These are phyloP conservation scores for Drosophila pegasa DNA, from an alignment of 2,888 invertebrate species.

Conservation along the genomic window DNA sequence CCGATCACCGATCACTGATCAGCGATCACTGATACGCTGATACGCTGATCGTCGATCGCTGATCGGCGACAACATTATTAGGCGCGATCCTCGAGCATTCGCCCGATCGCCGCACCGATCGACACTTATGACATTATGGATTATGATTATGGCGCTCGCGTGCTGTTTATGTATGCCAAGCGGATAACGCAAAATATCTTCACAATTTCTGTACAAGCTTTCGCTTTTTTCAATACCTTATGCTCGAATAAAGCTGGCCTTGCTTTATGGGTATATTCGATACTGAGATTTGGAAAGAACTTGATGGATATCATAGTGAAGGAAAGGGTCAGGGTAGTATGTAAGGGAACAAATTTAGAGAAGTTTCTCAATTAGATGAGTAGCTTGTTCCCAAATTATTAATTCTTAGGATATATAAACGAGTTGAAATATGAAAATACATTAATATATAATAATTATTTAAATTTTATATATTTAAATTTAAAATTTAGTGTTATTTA, in stretches of 20 bases:
- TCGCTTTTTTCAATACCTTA: slow-evolving; percentile 55
- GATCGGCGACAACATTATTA: slow-evolving; percentile 73
- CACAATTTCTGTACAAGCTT: slow-evolving; percentile 39
- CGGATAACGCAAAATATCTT: slow-evolving; percentile 61
- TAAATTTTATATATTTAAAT: too few species aligned
- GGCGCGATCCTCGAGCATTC: slow-evolving; percentile 58
- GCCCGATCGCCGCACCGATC: slow-evolving; percentile 61
- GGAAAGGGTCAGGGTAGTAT: background rate
- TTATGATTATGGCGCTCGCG: slow-evolving; percentile 77
- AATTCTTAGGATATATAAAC: too few species aligned
- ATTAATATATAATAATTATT: too few species aligned
- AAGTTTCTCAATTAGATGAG: too few species aligned
- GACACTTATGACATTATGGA: slow-evolving; percentile 78
- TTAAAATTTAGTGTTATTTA: too few species aligned
- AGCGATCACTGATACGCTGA: slow-evolving; percentile 34
- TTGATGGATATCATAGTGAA: too few species aligned
- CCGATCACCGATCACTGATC: slow-evolving; percentile 31
- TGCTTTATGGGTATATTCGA: background rate
- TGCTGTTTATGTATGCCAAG: slow-evolving; percentile 76
- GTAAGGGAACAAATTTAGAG: too few species aligned
- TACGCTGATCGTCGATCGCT: slow-evolving; percentile 26
- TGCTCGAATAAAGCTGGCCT: background rate
- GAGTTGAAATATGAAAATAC: too few species aligned
- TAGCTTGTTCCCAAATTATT: too few species aligned
- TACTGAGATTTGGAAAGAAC: background rate